phyloP scores from a whole-genome alignment of 1,140 invertebrate species.

The Drosophila fuyamai region DNA sequence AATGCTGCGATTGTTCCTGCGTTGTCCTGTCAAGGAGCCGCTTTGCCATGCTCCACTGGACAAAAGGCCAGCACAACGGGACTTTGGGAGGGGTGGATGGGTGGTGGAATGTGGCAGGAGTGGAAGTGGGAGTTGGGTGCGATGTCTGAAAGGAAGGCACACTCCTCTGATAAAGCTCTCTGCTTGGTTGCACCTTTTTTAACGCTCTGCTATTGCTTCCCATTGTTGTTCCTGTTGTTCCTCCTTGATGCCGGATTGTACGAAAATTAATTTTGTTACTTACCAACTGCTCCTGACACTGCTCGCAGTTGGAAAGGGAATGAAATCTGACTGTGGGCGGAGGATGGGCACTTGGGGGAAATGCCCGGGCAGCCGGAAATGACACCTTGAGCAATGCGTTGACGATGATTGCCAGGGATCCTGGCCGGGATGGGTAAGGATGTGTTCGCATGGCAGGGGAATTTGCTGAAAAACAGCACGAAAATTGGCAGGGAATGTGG shows the following conservation, averaged over 20 bases:
- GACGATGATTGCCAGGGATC: slow-evolving; percentile 49
- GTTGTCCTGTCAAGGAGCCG: slow-evolving; percentile 48
- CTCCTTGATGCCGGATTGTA: slow-evolving; percentile 70
- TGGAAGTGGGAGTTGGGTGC: slow-evolving; percentile 1
- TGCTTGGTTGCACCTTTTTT: slow-evolving; percentile 72
- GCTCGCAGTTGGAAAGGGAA: slow-evolving; percentile 28
- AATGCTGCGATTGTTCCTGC: slow-evolving; percentile 73
- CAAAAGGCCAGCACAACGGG: slow-evolving; percentile 40
- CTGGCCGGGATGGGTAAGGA: slow-evolving; percentile 9
- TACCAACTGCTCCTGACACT: slow-evolving; percentile 71
- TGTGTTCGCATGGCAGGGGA: slow-evolving; percentile 6
- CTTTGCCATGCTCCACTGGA: slow-evolving; percentile 65
- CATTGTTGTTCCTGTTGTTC: slow-evolving; percentile 53
- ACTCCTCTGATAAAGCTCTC: slow-evolving; percentile 60
- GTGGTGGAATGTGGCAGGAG: background rate
- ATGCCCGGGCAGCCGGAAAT: slow-evolving; percentile 52
- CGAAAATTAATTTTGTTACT: slow-evolving; percentile 81
- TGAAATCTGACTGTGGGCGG: slow-evolving; percentile 5
- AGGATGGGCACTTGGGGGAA: slow-evolving; percentile 1
- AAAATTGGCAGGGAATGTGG: slow-evolving; percentile 17
- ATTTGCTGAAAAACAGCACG: slow-evolving; percentile 16
- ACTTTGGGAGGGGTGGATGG: background rate
- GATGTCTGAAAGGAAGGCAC: slow-evolving; percentile 24
- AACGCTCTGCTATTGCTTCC: slow-evolving; percentile 61
- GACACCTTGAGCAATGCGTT: slow-evolving; percentile 69